Conservation (phyloP, 2,113 vertebrate species). For the Rhizomys pruinosus region DNA sequence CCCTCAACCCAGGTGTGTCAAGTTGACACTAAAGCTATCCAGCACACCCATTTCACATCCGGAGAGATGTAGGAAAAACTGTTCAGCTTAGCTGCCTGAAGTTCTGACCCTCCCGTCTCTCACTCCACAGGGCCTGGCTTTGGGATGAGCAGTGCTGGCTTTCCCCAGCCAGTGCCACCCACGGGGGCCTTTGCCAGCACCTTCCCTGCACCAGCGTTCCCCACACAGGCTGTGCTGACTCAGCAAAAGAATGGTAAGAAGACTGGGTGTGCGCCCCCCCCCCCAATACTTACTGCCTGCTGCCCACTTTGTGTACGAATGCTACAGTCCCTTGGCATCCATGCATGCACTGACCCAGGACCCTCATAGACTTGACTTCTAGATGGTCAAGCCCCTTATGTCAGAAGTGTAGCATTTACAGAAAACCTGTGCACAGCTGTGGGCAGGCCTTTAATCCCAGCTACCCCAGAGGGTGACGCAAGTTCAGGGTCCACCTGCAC, state of each 20-base stretch:
- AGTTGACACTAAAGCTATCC: too few relatives aligned
- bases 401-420: neutral
- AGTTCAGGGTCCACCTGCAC: neutral
- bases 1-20: too few relatives aligned
- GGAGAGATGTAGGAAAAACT: neutral
- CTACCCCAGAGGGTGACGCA: too few relatives aligned
- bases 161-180: conserved; percentile 76
- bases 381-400: neutral
- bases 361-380: neutral
- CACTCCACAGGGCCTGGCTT: conserved; percentile 68
- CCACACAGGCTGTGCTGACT: conserved; percentile 48
- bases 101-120: neutral
- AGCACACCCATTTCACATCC: neutral
- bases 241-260: conserved; percentile 78
- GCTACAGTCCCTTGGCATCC: neutral
- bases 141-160: conserved; percentile 86
- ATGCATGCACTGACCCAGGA: neutral
- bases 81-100: neutral
- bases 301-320: too few relatives aligned
- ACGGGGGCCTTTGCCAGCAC: conserved; percentile 58
- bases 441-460: neutral
- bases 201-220: conserved; percentile 73
- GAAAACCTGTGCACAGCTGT: neutral
- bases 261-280: neutral
- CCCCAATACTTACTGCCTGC: too few relatives aligned